Conservation (phyloP, 1,140 invertebrate genomes). For the Sinonovacula constricta region DNA sequence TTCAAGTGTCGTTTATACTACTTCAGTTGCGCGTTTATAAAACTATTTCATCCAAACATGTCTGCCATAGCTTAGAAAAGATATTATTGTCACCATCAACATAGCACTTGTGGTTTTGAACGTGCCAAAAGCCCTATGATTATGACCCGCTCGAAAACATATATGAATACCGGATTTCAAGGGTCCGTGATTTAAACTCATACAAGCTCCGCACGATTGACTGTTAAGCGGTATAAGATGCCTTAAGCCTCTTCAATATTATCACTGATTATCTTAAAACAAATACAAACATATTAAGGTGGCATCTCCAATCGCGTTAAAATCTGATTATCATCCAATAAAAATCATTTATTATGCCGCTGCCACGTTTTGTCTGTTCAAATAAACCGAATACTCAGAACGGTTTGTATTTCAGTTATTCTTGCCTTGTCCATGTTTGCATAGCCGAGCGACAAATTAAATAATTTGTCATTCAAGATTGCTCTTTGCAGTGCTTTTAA, state of each 20-base stretch:
- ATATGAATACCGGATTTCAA: constrained; percentile 10
- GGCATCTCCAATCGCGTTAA: constrained; percentile 40
- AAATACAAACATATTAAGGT: constrained; percentile 51
- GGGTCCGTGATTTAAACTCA: constrained; percentile 20
- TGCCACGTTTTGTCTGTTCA: constrained; percentile 48
- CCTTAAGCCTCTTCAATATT: constrained; percentile 11
- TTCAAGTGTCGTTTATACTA: too few species aligned
- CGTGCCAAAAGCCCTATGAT: constrained; percentile 46
- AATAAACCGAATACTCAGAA: too few species aligned
- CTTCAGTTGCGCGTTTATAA: too few species aligned
- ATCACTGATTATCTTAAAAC: constrained; percentile 38
- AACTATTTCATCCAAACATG: constrained; percentile 46
- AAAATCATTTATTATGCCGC: constrained; percentile 52
- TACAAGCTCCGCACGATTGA: constrained; percentile 36
- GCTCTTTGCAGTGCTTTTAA: too few species aligned
- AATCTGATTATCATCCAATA: constrained; percentile 51
- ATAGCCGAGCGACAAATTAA: too few species aligned
- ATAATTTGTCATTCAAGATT: too few species aligned
- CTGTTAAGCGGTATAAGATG: constrained; percentile 45
- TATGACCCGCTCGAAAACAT: constrained; percentile 49
- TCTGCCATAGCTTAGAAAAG: constrained; percentile 3
- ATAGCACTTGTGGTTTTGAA: constrained; percentile 34
- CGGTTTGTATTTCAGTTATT: too few species aligned
- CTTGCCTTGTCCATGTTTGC: too few species aligned
- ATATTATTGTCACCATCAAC: constrained; percentile 5